A percentile compares a stretch with the other conserved stretches of the same genome.
Evolutionary conservation across 2,888 invertebrate species (phyloP).

Genomic region (Drosophila nr. fundita): DNA sequence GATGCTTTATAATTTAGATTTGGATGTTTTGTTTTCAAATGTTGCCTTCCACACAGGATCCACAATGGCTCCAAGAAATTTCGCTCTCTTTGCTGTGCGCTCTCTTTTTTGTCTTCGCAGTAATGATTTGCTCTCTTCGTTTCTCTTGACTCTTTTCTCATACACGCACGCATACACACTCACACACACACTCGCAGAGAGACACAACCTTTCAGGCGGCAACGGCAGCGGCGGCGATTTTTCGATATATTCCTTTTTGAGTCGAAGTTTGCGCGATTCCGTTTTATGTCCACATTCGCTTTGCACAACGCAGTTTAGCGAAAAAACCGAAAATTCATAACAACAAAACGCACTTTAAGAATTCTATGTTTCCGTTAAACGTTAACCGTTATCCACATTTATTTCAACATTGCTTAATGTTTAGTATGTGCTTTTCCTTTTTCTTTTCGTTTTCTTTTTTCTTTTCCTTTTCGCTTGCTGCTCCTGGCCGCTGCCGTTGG

Average conservation of each 20-base stretch:
- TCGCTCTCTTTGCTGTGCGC: slow-evolving; percentile 45
- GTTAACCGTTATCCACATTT: slow-evolving; percentile 9
- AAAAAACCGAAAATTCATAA: slow-evolving; percentile 48
- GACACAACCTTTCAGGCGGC: slow-evolving; percentile 59
- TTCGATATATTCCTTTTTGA: slow-evolving; percentile 53
- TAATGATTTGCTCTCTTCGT: slow-evolving; percentile 31
- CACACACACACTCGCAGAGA: slow-evolving; percentile 23
- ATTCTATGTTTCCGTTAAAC: slow-evolving; percentile 20
- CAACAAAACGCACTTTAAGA: slow-evolving; percentile 36
- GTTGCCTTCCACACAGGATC: slow-evolving; percentile 49
- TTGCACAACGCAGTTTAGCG: slow-evolving; percentile 47
- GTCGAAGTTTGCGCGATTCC: slow-evolving; percentile 52
- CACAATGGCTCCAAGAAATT: slow-evolving; percentile 46
- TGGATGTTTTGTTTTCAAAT: slow-evolving; percentile 64
- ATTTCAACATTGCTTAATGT: slow-evolving; percentile 12
- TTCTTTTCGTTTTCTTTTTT: background rate
- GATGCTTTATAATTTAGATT: slow-evolving; percentile 6
- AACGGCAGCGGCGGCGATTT: slow-evolving; percentile 68
- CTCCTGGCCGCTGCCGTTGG: slow-evolving; percentile 69
- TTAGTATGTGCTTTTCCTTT: slow-evolving; percentile 7
- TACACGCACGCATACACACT: background rate
- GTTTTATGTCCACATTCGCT: slow-evolving; percentile 66
- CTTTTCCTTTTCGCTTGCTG: slow-evolving; percentile 20
- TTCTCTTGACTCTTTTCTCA: slow-evolving; percentile 21
- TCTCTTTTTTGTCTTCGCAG: slow-evolving; percentile 23